Evolutionary conservation across 2,888 invertebrate genomes (phyloP), one percentile per base, ranked within the genome.

Genomic region (Ormyrus thymus): DNA sequence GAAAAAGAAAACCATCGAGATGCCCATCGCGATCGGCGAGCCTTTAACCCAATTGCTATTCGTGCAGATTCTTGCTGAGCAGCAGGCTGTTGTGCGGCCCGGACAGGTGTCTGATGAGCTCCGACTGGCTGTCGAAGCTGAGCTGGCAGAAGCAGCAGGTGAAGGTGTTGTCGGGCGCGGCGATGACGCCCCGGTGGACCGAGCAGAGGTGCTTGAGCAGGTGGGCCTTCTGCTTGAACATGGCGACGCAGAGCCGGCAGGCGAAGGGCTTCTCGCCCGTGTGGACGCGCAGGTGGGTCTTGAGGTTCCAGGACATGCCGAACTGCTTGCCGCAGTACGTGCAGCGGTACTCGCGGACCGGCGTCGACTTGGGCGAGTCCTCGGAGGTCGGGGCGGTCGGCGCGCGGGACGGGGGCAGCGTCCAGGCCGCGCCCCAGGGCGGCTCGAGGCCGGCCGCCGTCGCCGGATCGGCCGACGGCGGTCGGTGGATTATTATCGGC

Each of bases 141-240:
- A 96, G 92, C 86, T 95, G 95, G 89, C 96, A 97, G 92, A 97
- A 97, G 91, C 96, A 97, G 89, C 96, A 97, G 89, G 95, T 95
- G 87, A 96, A 96, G 72, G 93, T 93, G 82, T 93, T 93, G 87
- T 96, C 95, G 83, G 95, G 95, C 58, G 95, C 95, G 61, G 96
- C 95, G 90, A 96, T 96, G 81, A 96, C 95, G 89, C 96, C 96
- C 84, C 96, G 93, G 92, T 97, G 96, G 81, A 97, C 96, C 82
- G 96, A 96, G 90, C 96, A 96, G 87, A 97, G 92, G 88, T 97
- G 96, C 91, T 96, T 97, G 80, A 97, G 90, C 84, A 97, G 92
- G 89, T 97, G 96, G 7, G 96, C 96, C 89, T 97, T 97, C 87
- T 97, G 96, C 90, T 97, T 97, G 90, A 97, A 97, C 96, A 96